Conservation (phyloP, 1,140 invertebrate species). For the Stegodyphus mimosarum region DNA sequence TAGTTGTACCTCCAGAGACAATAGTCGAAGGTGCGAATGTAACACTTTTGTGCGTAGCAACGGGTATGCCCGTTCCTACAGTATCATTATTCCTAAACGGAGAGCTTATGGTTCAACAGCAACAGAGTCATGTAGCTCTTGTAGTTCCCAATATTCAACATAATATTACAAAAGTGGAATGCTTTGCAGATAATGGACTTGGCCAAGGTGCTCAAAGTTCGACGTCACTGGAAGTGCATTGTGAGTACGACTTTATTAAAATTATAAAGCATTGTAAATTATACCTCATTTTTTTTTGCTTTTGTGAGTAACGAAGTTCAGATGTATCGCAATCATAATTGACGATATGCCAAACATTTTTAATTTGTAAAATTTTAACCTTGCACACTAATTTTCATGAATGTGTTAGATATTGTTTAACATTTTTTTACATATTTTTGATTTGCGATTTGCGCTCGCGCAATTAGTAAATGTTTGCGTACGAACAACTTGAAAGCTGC, state of each 20-base stretch:
- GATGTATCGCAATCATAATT: no score
- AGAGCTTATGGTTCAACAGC: slow-evolving; percentile 72
- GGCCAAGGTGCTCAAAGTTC: slow-evolving; percentile 85
- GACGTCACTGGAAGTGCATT: slow-evolving; percentile 79
- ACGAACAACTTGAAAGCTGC: no score
- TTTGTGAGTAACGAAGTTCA: no score
- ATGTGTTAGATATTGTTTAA: no score
- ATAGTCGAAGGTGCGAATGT: slow-evolving; percentile 84
- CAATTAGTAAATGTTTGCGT: no score
- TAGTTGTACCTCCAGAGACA: slow-evolving; percentile 82
- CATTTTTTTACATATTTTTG: no score
- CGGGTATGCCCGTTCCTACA: slow-evolving; percentile 83
- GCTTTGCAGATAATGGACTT: slow-evolving; percentile 86
- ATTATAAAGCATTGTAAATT: no score
- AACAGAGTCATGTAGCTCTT: slow-evolving; percentile 75
- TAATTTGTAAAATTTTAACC: no score
- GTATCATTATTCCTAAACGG: slow-evolving; percentile 83
- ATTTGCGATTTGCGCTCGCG: no score
- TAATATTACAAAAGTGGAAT: slow-evolving; percentile 84
- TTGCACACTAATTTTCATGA: no score
- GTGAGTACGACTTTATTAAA: slow-evolving; percentile 72
- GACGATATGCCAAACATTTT: no score
- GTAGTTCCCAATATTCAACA: slow-evolving; percentile 82
- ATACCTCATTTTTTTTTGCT: no score
- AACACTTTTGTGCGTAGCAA: slow-evolving; percentile 84